A percentile compares a stretch with the other conserved stretches of the same genome.
Conservation (phyloP, 2,113 vertebrate genomes). For the Benitochromis conjunctus region DNA sequence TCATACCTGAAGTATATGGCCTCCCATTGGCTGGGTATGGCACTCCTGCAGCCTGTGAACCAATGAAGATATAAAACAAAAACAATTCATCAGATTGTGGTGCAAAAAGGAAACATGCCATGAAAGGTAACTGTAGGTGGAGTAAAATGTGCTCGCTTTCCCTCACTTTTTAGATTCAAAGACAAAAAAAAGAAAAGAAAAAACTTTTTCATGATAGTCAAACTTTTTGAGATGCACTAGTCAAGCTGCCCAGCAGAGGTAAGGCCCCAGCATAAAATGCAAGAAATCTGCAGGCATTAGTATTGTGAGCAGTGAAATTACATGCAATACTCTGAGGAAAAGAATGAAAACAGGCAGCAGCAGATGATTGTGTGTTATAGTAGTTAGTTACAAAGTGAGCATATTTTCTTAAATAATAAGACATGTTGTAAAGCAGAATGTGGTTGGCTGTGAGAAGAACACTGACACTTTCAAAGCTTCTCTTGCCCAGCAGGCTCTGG, state of each 20-base stretch:
- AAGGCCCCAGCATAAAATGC: neutral
- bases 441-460: neutral
- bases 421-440: neutral
- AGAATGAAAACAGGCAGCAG: neutral
- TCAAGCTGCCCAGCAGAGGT: neutral
- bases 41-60: slow-evolving; percentile 63
- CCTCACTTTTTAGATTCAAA: neutral
- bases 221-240: neutral
- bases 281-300: neutral
- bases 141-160: neutral
- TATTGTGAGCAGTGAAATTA: neutral
- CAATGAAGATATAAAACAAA: neutral
- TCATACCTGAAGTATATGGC: slow-evolving; percentile 83
- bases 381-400: neutral
- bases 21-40: slow-evolving; percentile 87
- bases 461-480: slow-evolving; percentile 84
- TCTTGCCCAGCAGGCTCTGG: slow-evolving; percentile 82
- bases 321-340: neutral
- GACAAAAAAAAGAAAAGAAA: too few relatives aligned
- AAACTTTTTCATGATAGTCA: too few relatives aligned
- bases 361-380: accelerated
- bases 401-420: neutral
- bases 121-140: too few relatives aligned
- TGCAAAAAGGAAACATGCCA: accelerated
- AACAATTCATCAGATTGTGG: neutral